phyloP scores from a whole-genome alignment of 2,888 invertebrate genomes.

The Mantis religiosa region DNA sequence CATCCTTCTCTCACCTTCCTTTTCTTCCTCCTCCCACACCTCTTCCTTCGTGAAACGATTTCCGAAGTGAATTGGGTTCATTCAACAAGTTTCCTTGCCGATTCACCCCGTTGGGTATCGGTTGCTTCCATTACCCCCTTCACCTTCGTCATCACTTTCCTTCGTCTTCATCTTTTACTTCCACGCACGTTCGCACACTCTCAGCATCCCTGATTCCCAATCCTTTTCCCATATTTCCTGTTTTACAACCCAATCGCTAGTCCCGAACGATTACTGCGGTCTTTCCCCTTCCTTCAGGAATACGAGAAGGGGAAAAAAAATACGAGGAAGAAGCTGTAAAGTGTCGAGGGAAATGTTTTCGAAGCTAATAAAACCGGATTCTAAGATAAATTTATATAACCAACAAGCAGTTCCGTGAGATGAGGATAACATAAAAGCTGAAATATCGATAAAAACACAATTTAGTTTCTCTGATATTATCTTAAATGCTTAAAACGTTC shows the following conservation, averaged over 20 bases:
- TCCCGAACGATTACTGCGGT: slow-evolving; percentile 2
- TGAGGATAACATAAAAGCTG: not conserved
- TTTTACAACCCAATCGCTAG: slow-evolving; percentile 5
- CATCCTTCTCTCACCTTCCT: not conserved
- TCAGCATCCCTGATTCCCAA: not conserved
- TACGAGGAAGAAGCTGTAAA: not conserved
- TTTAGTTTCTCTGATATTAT: no score
- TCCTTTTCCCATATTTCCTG: slow-evolving; percentile 8
- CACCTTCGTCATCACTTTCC: not conserved
- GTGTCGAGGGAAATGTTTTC: not conserved
- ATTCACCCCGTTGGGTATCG: slow-evolving; percentile 25
- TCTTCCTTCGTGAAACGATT: slow-evolving; percentile 23
- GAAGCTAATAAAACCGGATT: not conserved
- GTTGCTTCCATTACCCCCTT: slow-evolving; percentile 2
- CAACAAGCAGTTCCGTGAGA: not conserved
- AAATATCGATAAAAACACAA: not conserved
- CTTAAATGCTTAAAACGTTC: no score
- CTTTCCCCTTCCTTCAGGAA: not conserved
- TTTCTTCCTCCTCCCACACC: not conserved
- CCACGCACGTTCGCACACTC: not conserved
- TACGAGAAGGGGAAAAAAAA: not conserved
- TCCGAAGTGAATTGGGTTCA: slow-evolving; percentile 30
- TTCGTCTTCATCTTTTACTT: not conserved
- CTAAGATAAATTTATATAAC: not conserved
- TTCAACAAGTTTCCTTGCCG: slow-evolving; percentile 29